These are phyloP conservation scores for Rhegmatorhina hoffmannsi DNA, from an alignment of 2,113 vertebrate genomes.

Conservation along the genomic window DNA sequence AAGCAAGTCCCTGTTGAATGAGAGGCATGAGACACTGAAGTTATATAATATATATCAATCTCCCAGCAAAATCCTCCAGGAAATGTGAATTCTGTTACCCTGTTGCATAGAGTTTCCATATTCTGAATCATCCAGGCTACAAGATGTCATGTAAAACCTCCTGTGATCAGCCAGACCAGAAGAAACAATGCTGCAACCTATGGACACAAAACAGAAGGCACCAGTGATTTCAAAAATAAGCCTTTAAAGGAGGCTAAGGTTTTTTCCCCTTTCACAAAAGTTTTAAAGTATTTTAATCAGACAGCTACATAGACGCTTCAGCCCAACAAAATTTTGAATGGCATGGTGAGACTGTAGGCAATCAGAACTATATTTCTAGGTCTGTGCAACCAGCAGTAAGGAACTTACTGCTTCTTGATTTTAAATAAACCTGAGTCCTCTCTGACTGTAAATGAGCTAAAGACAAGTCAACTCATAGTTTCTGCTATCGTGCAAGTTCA, in stretches of 20 bases:
- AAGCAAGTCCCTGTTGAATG: background rate
- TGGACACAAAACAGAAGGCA: background rate
- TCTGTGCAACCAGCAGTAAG: background rate
- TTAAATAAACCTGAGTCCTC: background rate
- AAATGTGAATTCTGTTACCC: background rate
- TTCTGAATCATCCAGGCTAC: background rate
- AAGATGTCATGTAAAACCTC: background rate
- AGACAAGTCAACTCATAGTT: background rate
- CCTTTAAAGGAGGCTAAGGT: accelerated
- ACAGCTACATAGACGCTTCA: background rate
- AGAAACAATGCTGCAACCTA: background rate
- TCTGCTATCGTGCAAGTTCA: background rate
- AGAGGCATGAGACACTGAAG: background rate
- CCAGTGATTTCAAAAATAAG: background rate
- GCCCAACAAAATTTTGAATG: background rate
- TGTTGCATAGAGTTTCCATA: background rate
- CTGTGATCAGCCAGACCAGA: background rate
- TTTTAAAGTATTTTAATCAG: background rate
- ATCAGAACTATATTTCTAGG: background rate
- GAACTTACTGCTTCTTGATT: background rate
- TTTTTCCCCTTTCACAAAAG: background rate
- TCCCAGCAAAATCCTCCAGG: background rate
- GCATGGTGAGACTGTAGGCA: background rate
- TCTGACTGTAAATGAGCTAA: background rate
- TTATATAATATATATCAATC: background rate